Base-by-base conservation (phyloP, 1,140 invertebrate genomes). In the Drosophila serrata region DNA sequence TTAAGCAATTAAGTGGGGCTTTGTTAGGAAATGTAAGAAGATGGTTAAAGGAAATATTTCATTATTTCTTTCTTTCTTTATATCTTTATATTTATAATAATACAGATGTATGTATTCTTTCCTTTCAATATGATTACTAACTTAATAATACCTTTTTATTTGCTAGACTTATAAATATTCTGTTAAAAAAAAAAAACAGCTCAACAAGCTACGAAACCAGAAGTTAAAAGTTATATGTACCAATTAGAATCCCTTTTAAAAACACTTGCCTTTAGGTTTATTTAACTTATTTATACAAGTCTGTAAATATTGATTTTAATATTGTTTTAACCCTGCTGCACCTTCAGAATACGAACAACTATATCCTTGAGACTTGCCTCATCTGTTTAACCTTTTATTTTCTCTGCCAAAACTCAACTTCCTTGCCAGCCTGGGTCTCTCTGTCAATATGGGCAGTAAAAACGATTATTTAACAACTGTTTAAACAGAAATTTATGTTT, bases 401-500 rank as follows among this genome's bases (percentile, higher is more conserved):
- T 4, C 29, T 27, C 35, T 6, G 0, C 22, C 42, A 1, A 46
- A 24, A 42, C 31, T 9, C 48, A 29, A 77, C 63, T 77, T 74
- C 74, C 69, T 74, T 67, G 51, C 46, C 43, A 43, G 33, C 56
- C 80, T 74, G 77, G 70, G 40, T 80, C 81, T 55, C 76, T 78
- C 82, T 87, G 82, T 82, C 82, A 82, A 86, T 86, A 49, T 9
- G 39, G 33, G 64, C 65, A 75, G 53, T 87, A 62, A 82, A 87
- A 79, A 75, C 82, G 82, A 82, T 86, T 24, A 24, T 87, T 86
- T 87, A 86, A 82, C 69, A 87, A 82, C 82, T 87, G 82, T 79
- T 86, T 86, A 86, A 87, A 82, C 82, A 58, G 64, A 87, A 87
- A 86, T 86, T 24, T 82, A 70, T 82, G 87, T 87, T 24, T 24